phyloP scores from a whole-genome alignment of 2,797 vertebrate species.

The Malacoraja senta region DNA sequence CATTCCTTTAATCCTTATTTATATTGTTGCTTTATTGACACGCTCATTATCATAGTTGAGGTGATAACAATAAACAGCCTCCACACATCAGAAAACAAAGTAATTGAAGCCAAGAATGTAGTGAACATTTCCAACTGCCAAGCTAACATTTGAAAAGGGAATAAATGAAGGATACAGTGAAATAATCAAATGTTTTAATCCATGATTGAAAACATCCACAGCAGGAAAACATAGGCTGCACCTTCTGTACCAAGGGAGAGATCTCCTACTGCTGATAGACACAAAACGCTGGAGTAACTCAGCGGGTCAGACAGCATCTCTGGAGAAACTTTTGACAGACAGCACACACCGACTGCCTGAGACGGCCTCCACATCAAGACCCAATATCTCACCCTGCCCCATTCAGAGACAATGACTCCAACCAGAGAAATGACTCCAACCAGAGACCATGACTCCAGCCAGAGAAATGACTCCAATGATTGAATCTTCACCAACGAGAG shows the following conservation, averaged over 20 bases:
- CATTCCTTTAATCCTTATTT: neutral
- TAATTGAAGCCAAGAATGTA: neutral
- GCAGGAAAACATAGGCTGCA: neutral
- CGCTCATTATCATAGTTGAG: neutral
- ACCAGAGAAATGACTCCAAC: too few species aligned
- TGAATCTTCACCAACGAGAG: neutral
- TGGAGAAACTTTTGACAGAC: too few species aligned
- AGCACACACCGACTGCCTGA: too few species aligned
- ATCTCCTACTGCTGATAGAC: too few species aligned
- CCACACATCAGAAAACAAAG: neutral
- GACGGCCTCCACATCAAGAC: too few species aligned
- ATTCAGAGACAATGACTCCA: too few species aligned
- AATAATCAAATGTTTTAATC: neutral
- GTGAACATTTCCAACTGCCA: neutral
- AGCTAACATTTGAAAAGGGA: neutral
- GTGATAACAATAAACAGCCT: neutral
- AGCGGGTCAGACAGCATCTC: too few species aligned
- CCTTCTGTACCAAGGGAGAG: neutral
- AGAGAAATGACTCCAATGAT: too few species aligned
- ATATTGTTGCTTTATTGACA: neutral
- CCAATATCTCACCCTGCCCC: too few species aligned
- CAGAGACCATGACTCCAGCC: too few species aligned
- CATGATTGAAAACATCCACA: neutral
- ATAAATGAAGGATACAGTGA: neutral
- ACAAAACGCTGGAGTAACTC: too few species aligned